Evolutionary conservation across 2,797 vertebrate genomes (phyloP).

Genomic region (Crypturellus tataupa): DNA sequence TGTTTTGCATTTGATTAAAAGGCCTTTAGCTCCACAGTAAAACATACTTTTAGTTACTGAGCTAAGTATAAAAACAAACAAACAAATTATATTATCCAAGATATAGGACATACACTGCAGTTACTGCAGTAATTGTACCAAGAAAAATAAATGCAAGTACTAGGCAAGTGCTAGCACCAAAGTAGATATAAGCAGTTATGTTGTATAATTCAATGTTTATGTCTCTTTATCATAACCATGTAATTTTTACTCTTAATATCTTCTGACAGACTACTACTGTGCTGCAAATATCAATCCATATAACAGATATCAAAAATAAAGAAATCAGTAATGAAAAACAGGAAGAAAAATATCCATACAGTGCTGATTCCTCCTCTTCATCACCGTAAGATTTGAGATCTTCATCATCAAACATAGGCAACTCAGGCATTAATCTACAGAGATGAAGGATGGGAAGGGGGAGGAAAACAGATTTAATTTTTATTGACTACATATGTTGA

Average conservation of each 20-base stretch:
- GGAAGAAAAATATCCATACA: constrained; percentile 84
- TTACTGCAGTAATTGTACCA: neutral
- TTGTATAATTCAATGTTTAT: neutral
- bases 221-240: neutral
- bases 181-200: neutral
- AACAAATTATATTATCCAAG: accelerated
- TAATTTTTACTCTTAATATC: neutral
- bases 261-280: neutral
- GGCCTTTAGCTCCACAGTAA: neutral
- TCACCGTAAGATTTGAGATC: constrained; percentile 88
- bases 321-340: neutral
- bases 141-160: neutral
- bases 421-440: constrained; percentile 91
- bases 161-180: neutral
- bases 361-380: constrained; percentile 90
- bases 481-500: neutral
- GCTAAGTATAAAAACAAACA: neutral
- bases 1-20: neutral
- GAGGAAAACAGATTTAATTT: neutral
- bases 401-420: constrained; percentile 92
- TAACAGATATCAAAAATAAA: neutral
- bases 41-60: neutral
- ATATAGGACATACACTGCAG: neutral
- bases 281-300: neutral
- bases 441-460: neutral